Evolutionary conservation across 2,113 vertebrate species (phyloP), one percentile per base, ranked within the genome.

Genomic region (Rattus rattus): DNA sequence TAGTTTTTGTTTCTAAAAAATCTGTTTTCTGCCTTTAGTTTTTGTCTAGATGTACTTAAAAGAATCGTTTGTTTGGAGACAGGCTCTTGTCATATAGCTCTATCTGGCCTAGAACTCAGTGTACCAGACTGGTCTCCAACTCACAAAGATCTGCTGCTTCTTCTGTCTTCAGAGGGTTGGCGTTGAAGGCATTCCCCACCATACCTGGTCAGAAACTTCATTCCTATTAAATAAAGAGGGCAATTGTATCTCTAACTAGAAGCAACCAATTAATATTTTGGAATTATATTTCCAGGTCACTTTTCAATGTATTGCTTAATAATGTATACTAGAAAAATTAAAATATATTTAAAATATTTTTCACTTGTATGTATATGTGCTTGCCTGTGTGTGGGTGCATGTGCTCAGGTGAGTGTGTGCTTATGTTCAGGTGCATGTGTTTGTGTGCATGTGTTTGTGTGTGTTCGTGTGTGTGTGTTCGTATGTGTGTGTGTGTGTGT

Each of bases 191-290:
- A 43, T 84, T 17, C 6, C 16, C 33, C 24, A 84, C n/a, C n/a
- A 63, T 7, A 43, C 59, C n/a, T 63, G 81, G 24, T 84, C 63
- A 43, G 43, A 83, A 84, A 43, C n/a, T 63, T 63, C 28, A 70
- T 63, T 94, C 0, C 85, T 36, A 65, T 22, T 59, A 61, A 83
- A 88, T 47, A 43, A 85, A 65, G 26, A 65, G 63, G 59, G 65
- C 63, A 65, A 65, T 17, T 65, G 14, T 47, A 65, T 69, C 43
- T 70, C n/a, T 12, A 39, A 67, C 2, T 22, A 59, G 56, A 93
- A 87, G 26, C 65, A 94, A 47, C 9, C 33, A 88, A 24, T 90
- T 91, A 88, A 59, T 56, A 52, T 33, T 93, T 94, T 93, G n/a
- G 52, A 95, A 94, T 43, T 63, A 11, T 81, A 86, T 91, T 88